Percentiles rank a stretch among this genome's conserved stretches.
phyloP scores from a whole-genome alignment of 2,888 invertebrate species.

The Petrolisthes manimaculis region DNA sequence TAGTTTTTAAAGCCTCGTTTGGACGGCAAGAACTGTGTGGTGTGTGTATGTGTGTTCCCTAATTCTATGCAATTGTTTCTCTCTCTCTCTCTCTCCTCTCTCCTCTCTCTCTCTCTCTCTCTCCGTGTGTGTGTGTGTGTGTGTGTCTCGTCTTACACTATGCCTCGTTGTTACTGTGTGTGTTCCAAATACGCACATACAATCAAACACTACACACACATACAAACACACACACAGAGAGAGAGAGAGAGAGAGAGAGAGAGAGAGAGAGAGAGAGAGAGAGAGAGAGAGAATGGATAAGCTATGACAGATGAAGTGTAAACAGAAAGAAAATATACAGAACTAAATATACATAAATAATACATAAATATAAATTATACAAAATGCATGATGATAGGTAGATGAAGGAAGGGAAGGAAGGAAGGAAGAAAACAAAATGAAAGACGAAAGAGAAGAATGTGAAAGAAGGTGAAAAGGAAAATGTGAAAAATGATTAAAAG shows the following conservation, averaged over 20 bases:
- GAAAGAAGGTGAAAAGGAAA: neutral
- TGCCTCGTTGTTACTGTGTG: too few relatives aligned
- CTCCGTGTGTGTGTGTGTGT: neutral
- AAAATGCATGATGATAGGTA: neutral
- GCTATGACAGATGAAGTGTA: neutral
- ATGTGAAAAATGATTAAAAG: neutral
- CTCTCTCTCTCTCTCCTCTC: conserved; percentile 9
- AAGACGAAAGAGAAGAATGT: neutral
- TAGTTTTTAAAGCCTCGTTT: neutral
- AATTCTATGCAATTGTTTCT: neutral
- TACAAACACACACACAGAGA: too few relatives aligned
- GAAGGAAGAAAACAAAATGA: neutral
- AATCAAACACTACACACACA: too few relatives aligned
- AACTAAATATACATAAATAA: too few relatives aligned
- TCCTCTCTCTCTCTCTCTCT: conserved; percentile 14
- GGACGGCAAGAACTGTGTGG: neutral
- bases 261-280: too few relatives aligned
- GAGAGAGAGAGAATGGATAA: neutral
- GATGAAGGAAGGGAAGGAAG: neutral
- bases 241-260: too few relatives aligned
- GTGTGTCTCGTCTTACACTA: neutral
- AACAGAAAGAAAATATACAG: too few relatives aligned
- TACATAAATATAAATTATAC: too few relatives aligned
- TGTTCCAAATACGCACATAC: too few relatives aligned
- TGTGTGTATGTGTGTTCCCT: neutral